Evolutionary conservation across 2,113 vertebrate genomes (phyloP), one percentile per base, ranked within the genome.

Genomic region (Prietella phreatophila): DNA sequence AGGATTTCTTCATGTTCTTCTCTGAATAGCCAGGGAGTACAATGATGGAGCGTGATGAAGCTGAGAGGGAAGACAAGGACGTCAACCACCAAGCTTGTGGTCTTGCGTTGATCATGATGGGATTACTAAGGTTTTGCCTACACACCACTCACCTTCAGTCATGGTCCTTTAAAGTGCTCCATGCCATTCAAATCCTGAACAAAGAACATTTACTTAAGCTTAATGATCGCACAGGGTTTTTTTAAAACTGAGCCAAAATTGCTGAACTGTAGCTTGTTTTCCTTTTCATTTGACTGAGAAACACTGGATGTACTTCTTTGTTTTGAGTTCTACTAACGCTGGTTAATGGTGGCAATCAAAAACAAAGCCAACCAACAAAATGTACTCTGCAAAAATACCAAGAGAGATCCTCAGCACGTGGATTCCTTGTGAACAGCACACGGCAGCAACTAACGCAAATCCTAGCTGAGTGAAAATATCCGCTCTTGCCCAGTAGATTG

Each of bases 61-160:
- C 36, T 47, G 27, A 47, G 47, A 84, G 33, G 42, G 25, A 75
- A 67, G 83, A 82, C 20, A 73, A 47, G 55, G 78, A 55, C 39
- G 75, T 30, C 25, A 15, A 10, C 65, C 56, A 76, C 42, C 82
- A 55, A 55, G 27, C 75, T 73, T 15, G 33, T n/a, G 50, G 85
- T 85, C 79, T 76, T 14, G 50, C 84, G 39, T 36, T 22, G 58
- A 39, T 87, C 53, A 25, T n/a, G 76, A 86, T 86, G 88, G 83
- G 47, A 73, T 42, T 86, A 86, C 84, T 36, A 61, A 61, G 69
- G 36, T 69, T 69, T 79, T 69, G 42, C 85, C 78, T 82, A 19
- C 83, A 79, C 75, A 85, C 67, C 83, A 89, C 73, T 86, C 86
- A 69, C 39, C 33, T 71, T 53, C 33, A 63, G 2, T 83, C 82